phyloP scores from a whole-genome alignment of 2,797 vertebrate species.

The Aphelocoma californica region DNA sequence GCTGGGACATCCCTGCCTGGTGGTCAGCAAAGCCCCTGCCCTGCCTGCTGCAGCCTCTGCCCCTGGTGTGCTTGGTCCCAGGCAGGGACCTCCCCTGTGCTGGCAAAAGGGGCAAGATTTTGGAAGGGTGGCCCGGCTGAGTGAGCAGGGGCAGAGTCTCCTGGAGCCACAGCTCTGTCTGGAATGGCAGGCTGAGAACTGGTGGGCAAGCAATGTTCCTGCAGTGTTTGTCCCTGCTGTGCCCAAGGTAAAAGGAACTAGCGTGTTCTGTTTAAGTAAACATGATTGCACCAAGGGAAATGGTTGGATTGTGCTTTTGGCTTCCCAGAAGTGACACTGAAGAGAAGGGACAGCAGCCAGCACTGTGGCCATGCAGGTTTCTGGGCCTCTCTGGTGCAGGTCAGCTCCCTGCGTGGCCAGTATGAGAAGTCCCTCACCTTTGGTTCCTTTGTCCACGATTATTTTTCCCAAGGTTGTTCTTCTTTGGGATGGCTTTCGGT shows the following conservation, averaged over 20 bases:
- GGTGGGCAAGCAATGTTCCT: not conserved
- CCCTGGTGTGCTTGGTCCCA: rapidly evolving
- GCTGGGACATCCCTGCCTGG: not conserved
- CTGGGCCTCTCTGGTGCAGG: rapidly evolving
- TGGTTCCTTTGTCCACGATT: not conserved
- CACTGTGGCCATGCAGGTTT: rapidly evolving
- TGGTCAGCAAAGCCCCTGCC: not conserved
- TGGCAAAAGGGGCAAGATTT: not conserved
- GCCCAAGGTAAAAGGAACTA: not conserved
- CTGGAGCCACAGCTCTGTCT: not conserved
- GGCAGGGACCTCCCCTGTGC: not conserved
- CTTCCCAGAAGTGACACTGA: not conserved
- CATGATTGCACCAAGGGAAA: not conserved
- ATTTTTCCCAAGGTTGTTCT: not conserved
- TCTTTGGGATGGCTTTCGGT: not conserved
- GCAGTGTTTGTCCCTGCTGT: not conserved
- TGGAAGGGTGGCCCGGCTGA: not conserved
- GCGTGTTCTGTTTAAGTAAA: not conserved
- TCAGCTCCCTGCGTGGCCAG: not conserved
- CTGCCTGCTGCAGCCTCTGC: not conserved
- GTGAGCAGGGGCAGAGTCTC: not conserved
- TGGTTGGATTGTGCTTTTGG: not conserved
- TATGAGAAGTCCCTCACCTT: not conserved
- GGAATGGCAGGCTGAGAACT: not conserved
- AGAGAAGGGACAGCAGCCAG: not conserved